Percentiles rank a stretch among this genome's conserved stretches.
phyloP scores from a whole-genome alignment of 2,797 vertebrate genomes.

The Cygnus olor region DNA sequence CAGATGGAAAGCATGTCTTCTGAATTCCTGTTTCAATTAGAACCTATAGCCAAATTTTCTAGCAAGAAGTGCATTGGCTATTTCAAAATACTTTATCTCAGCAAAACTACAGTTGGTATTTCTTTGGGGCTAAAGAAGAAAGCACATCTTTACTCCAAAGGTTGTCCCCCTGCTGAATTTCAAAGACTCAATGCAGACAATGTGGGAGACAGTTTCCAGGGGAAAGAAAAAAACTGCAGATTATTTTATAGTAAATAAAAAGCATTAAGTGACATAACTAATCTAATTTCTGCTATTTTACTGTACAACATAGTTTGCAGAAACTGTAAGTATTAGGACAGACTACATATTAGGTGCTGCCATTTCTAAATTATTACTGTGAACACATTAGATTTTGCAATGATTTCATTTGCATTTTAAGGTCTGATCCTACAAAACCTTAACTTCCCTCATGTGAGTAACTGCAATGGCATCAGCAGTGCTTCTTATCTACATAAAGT shows the following conservation, averaged over 20 bases:
- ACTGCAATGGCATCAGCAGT: background rate
- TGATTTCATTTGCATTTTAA: constrained; percentile 14
- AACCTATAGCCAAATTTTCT: constrained; percentile 45
- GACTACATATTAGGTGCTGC: background rate
- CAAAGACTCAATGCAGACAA: constrained; percentile 44
- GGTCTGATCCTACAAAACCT: background rate
- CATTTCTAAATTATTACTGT: background rate
- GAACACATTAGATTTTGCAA: background rate
- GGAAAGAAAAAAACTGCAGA: background rate
- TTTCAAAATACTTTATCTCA: constrained; percentile 62
- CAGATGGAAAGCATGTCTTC: background rate
- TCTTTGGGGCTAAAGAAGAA: constrained; percentile 57
- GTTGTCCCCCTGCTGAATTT: constrained; percentile 54
- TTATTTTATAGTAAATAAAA: background rate
- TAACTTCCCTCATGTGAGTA: background rate
- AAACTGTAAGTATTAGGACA: background rate
- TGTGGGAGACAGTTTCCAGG: background rate
- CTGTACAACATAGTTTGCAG: background rate
- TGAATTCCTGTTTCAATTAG: constrained; percentile 48
- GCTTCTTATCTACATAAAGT: constrained; percentile 24
- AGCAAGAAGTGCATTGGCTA: constrained; percentile 18
- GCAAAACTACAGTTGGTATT: constrained; percentile 53
- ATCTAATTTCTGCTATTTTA: background rate
- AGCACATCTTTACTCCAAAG: constrained; percentile 47
- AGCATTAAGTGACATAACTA: background rate